Base-by-base conservation (phyloP, 2,797 vertebrate genomes). In the Gephyroberyx darwinii region DNA sequence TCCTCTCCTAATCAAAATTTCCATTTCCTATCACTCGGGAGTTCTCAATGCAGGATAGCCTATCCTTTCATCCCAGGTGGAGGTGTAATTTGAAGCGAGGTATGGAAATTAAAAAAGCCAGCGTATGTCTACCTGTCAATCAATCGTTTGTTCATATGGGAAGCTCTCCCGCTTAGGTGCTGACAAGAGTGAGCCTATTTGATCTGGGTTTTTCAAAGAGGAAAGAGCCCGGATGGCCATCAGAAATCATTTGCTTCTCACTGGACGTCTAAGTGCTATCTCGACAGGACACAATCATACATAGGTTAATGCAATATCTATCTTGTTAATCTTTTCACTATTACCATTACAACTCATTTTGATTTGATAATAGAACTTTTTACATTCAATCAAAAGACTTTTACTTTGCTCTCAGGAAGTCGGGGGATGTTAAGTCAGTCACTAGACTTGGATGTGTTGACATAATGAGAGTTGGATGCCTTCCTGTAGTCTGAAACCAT, bases 21-120 rank as follows among this genome's bases (percentile, higher is more conserved):
- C 84, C 80, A 88, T 90, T 91, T 88, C 79, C 90, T 80, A 90
- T 92, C 88, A 90, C 90, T 92, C 84, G 80, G 82, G 84, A 84
- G 86, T 84, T 89, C 83, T 83, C 13, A 61, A 84, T 84, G 84
- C 65, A 65, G 81, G 84, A 83, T 89, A 94, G 90, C 91, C 91
- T 89, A 80, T 84, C 88, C 93, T 93, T 96, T 96, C 90, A 95
- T 94, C 93, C 91, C 85, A 92, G 93, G 89, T 94, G 93, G 93
- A 95, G 94, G 95, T 96, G 96, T 96, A 92, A 94, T 93, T 93
- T 85, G 91, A 94, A 94, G 92, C 91, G 88, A 93, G 91, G 87
- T 80, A 86, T 86, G 94, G 91, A 95, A 96, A 96, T 95, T 94
- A 95, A 92, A 94, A 26, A 94, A 95, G 83, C 75, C 80, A 84